These are phyloP conservation scores for Acipenser transmontanus DNA, from an alignment of 2,797 vertebrate genomes.

Conservation along the genomic window DNA sequence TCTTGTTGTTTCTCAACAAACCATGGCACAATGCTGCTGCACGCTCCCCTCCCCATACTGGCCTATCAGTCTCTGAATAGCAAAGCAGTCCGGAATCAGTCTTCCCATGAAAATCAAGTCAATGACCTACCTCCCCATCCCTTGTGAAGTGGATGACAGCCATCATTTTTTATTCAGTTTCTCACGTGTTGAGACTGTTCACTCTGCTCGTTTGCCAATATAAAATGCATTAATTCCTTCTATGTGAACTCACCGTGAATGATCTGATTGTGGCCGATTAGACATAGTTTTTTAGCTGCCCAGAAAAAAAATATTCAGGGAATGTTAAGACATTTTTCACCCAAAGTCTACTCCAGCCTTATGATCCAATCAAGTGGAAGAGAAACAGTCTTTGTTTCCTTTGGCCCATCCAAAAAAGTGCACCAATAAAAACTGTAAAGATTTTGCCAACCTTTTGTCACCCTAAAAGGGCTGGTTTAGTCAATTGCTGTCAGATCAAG, in stretches of 20 bases:
- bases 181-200: slow-evolving; percentile 75
- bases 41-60: slow-evolving; percentile 57
- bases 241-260: slow-evolving; percentile 74
- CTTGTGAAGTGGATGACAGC: slow-evolving; percentile 68
- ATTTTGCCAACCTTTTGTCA: slow-evolving; percentile 80
- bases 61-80: slow-evolving; percentile 66
- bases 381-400: slow-evolving; percentile 71
- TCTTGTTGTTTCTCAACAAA: slow-evolving; percentile 81
- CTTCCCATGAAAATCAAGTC: slow-evolving; percentile 98
- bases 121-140: slow-evolving; percentile 74
- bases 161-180: slow-evolving; percentile 75
- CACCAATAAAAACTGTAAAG: slow-evolving; percentile 69
- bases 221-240: slow-evolving; percentile 82
- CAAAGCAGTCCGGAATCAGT: slow-evolving; percentile 59
- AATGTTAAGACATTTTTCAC: slow-evolving; percentile 76
- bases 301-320: slow-evolving; percentile 59
- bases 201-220: slow-evolving; percentile 67
- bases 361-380: slow-evolving; percentile 85
- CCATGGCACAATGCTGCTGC: slow-evolving; percentile 61
- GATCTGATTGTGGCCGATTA: slow-evolving; percentile 83
- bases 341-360: slow-evolving; percentile 72
- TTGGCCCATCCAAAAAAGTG: slow-evolving; percentile 58
- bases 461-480: slow-evolving; percentile 69
- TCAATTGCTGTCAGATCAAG: slow-evolving; percentile 83
- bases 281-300: slow-evolving; percentile 65